phyloP scores from a whole-genome alignment of 2,797 vertebrate species.

The Ara ararauna region DNA sequence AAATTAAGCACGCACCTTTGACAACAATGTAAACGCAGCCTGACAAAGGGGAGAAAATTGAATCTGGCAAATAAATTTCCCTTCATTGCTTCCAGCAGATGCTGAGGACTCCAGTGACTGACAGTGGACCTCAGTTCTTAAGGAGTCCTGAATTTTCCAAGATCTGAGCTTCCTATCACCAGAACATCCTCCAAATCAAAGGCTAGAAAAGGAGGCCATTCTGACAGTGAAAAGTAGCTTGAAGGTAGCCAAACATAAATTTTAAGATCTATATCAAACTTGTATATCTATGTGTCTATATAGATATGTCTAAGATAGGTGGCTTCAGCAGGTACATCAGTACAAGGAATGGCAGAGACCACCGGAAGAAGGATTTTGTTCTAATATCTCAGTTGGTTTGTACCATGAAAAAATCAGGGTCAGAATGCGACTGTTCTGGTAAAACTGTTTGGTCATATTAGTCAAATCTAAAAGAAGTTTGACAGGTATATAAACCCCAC shows the following conservation, averaged over 20 bases:
- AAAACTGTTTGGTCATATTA: background rate
- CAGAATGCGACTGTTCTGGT: background rate
- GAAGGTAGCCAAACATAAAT: background rate
- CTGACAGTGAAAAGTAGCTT: background rate
- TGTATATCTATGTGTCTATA: background rate
- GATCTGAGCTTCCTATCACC: background rate
- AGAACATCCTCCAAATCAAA: conserved; percentile 15
- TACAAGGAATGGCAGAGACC: background rate
- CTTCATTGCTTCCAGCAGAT: background rate
- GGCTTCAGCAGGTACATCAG: background rate
- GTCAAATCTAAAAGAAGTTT: background rate
- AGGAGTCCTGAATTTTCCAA: background rate
- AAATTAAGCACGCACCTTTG: background rate
- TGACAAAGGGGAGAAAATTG: background rate
- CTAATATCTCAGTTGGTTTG: background rate
- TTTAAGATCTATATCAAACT: background rate
- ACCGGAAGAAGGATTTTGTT: background rate
- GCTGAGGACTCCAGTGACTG: background rate
- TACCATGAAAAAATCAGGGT: background rate
- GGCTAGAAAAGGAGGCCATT: background rate
- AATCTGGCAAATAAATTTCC: background rate
- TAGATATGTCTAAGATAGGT: background rate
- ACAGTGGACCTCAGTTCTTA: background rate
- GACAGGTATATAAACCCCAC: background rate
- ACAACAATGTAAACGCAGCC: background rate